Conservation (phyloP, 2,888 invertebrate species). For the Apoda limacodes region DNA sequence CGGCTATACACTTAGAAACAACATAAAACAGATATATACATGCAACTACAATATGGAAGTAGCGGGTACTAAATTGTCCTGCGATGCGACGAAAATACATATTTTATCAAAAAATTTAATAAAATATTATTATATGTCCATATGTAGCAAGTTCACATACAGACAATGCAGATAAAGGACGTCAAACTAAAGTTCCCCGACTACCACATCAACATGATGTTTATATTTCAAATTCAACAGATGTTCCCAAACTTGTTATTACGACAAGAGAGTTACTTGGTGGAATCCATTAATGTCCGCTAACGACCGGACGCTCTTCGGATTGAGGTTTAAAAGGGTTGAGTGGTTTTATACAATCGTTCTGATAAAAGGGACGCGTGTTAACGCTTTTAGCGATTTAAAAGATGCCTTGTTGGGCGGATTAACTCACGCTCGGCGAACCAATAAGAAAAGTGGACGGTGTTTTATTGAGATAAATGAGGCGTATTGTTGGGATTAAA, state of each 20-base stretch:
- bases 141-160: too few relatives aligned
- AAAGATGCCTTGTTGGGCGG: constrained; percentile 51
- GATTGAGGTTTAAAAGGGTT: constrained; percentile 68
- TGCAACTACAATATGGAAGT: too few relatives aligned
- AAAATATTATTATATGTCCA: too few relatives aligned
- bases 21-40: too few relatives aligned
- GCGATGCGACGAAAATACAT: too few relatives aligned
- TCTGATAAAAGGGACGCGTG: constrained; percentile 61
- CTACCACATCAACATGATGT: constrained; percentile 22
- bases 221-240: constrained; percentile 39
- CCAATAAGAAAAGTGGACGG: not conserved
- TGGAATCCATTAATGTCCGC: constrained; percentile 66
- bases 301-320: constrained; percentile 67
- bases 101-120: too few relatives aligned
- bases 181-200: too few relatives aligned
- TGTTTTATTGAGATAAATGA: constrained; percentile 21
- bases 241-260: constrained; percentile 56
- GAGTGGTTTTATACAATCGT: constrained; percentile 68
- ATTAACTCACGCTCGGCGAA: constrained; percentile 32
- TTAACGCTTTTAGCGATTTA: constrained; percentile 62
- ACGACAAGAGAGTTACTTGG: constrained; percentile 57
- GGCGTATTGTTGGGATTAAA: too few relatives aligned
- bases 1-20: too few relatives aligned
- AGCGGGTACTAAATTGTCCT: too few relatives aligned
- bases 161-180: too few relatives aligned